These are phyloP conservation scores for Stegophylla sp. DNA, from an alignment of 2,888 invertebrate species.

Conservation along the genomic window DNA sequence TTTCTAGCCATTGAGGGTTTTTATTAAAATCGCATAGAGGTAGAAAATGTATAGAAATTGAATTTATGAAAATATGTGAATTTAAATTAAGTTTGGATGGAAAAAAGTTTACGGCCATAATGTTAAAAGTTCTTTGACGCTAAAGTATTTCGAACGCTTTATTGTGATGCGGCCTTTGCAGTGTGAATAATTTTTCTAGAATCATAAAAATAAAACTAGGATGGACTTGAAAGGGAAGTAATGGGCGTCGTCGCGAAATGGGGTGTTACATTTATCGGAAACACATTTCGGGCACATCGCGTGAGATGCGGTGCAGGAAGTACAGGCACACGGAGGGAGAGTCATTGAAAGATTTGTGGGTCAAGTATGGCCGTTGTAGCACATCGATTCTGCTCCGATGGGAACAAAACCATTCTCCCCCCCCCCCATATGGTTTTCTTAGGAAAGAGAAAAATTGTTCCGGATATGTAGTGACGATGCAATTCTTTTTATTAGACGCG, in stretches of 20 bases:
- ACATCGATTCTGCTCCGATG: conserved; percentile 48
- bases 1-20: no score
- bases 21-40: no score
- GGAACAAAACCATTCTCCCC: conserved; percentile 21
- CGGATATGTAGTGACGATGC: conserved; percentile 38
- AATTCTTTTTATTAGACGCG: conserved; percentile 22
- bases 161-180: neutral
- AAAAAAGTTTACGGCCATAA: conserved; percentile 16
- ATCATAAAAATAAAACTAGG: conserved; percentile 36
- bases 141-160: neutral
- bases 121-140: conserved; percentile 11
- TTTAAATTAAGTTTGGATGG: neutral
- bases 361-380: conserved; percentile 36
- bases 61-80: neutral
- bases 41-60: neutral
- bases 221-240: neutral
- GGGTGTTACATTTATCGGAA: conserved; percentile 42
- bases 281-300: conserved; percentile 39
- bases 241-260: no score
- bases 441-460: conserved; percentile 6
- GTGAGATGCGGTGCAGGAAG: conserved; percentile 17
- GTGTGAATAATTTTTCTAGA: conserved; percentile 39
- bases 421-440: conserved; percentile 29
- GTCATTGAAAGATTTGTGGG: conserved; percentile 55
- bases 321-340: conserved; percentile 5